Base-by-base conservation (phyloP, 2,888 invertebrate genomes). In the Xestia c-nigrum region DNA sequence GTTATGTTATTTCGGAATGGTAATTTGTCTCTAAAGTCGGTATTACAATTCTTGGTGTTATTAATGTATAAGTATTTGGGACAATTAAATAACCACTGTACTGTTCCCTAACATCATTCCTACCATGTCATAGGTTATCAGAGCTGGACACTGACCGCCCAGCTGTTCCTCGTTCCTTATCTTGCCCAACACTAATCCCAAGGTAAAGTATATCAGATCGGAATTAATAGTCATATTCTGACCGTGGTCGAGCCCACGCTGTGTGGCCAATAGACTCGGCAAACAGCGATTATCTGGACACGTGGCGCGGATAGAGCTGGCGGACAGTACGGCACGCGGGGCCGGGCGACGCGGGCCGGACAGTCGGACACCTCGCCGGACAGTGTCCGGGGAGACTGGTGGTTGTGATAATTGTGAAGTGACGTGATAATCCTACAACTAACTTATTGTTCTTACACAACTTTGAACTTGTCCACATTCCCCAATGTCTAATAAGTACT, bases 181-280 rank as follows among this genome's bases (percentile, higher is more conserved):
- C n/a, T 55, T n/a, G 38, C 40, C 24, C 57, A 71, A 14, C 67
- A 55, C 59, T 67, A 14, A 63, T n/a, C n/a, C 12, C 83, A 85
- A 83, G 69, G 72, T 72, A 85, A 85, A 65, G 21, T 24, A 55
- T 78, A 85, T 85, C 50, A 74, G 72, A 70, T 74, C 50, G 5
- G 40, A 52, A 85, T 80, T 86, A 83, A 77, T 71, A 78, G 73
- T 70, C 74, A 71, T 82, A 76, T 55, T 67, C 64, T 57, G 72
- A 12, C 74, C 55, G 61, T 61, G 16, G 66, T 71, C 66, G 9
- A 40, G 21, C 82, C 87, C 82, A 82, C 82, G 79, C 69, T 64
- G 50, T 73, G 63, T 63, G 72, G 61, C 64, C 80, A 78, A 85
- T 85, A 74, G 75, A 75, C 72, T 65, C 52, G 46, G 21, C 71